Base-by-base conservation (phyloP, 1,140 invertebrate genomes). In the Formica selysi region DNA sequence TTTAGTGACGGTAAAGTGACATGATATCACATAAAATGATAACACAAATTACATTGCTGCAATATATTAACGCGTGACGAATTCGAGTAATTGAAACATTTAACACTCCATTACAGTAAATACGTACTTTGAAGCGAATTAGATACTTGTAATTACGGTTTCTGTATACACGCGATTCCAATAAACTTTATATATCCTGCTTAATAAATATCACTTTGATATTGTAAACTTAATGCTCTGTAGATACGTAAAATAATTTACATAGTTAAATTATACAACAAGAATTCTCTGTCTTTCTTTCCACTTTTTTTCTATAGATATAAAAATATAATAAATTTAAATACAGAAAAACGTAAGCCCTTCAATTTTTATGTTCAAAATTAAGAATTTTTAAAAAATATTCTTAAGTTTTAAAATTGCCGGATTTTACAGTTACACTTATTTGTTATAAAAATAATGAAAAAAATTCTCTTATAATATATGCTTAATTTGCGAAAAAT, bases 51-150 rank as follows among this genome's bases (percentile, higher is more conserved):
- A 73, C 51, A 74, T 73, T 61, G 51, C 79, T 61, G 36, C 68
- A 38, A 74, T 74, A 73, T 83, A 74, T 83, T 83, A 83, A 83
- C 54, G 79, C 79, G 54, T 74, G 68, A 83, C 54, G 38, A 54
- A 74, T 41, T 83, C 51, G 79, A 41, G 68, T 83, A 83, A 83
- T 83, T 74, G 79, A 83, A 73, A 74, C 67, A 74, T 83, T 83
- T 83, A 83, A 73, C 79, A 83, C 68, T 74, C 79, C 68, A 83
- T 83, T 83, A 83, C 79, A 38, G 68, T 74, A 83, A 74, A 74
- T 83, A 73, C 68, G 79, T 74, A 73, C 54, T 83, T 83, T 41
- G 68, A 29, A 83, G 68, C 79, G 10, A 83, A 83, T 83, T 83
- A 83, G 79, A 68, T 83, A 83, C 68, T 83, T 83, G 79, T 74